Base-by-base conservation (phyloP, 1,140 invertebrate species). In the Hypothenemus hampei region DNA sequence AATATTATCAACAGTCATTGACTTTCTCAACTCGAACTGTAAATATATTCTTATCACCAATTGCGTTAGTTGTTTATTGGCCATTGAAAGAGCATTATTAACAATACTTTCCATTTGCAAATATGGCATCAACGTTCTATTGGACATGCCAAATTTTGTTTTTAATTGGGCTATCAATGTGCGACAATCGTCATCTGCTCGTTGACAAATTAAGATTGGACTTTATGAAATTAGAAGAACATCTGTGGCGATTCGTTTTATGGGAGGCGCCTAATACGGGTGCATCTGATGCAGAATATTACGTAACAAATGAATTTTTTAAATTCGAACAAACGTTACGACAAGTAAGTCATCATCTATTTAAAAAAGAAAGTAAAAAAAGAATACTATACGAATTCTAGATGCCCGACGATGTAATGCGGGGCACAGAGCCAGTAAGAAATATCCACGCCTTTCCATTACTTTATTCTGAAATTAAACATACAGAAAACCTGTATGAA, bases 181-280 rank as follows among this genome's bases (percentile, higher is more conserved):
- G 36, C 26, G 31, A 44, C 1, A 15, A 51, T 13, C n/a, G n/a
- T n/a, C 26, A 44, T 23, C 16, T 57, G 8, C 20, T 57, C 8
- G 71, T 84, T 8, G 82, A 85, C 63, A 58, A 72, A 37, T 57
- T 81, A 46, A 75, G 84, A 33, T 66, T 71, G 2, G 69, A 78
- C 26, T 76, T 85, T 52, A 63, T 82, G 4, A 55, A 63, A 3
- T 57, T 78, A 5, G 81, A 82, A 59, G 61, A 67, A 7, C 64
- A 71, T 3, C 55, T 79, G 39, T 78, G 77, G 76, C 65, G 62
- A 22, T 74, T 75, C 35, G 72, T 79, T 1, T 62, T 57, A 13
- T 36, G 29, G 20, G 37, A 50, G 19, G 18, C 39, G 10, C 48
- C 55, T 3, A 35, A 5, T 11, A 23, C 21, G 8, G n/a, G 24